Evolutionary conservation across 2,888 invertebrate genomes (phyloP).

Genomic region (Aleiodes testaceus): DNA sequence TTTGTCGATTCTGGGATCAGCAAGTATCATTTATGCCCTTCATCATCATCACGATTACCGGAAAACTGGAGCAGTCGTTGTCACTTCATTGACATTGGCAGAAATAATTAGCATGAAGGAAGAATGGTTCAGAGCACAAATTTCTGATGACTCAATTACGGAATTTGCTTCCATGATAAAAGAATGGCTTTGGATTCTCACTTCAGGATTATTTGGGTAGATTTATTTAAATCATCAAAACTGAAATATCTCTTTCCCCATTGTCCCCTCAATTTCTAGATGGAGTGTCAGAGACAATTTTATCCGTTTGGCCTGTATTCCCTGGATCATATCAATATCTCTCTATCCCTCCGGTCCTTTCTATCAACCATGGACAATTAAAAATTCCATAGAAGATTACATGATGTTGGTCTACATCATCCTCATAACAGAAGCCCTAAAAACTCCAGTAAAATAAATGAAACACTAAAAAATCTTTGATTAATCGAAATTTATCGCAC

Average conservation of each 20-base stretch:
- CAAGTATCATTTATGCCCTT: constrained; percentile 53
- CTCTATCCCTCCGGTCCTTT: constrained; percentile 55
- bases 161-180: background rate
- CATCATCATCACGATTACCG: constrained; percentile 51
- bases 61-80: constrained; percentile 49
- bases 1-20: constrained; percentile 48
- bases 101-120: constrained; percentile 46
- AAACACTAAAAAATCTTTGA: background rate
- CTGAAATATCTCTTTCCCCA: no score
- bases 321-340: constrained; percentile 54
- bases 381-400: constrained; percentile 59
- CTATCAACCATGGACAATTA: constrained; percentile 56
- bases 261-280: constrained; percentile 40
- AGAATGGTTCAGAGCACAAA: background rate
- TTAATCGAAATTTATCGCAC: constrained; percentile 1
- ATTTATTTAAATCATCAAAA: background rate
- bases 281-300: constrained; percentile 53
- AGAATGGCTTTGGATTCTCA: constrained; percentile 52
- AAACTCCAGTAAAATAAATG: constrained; percentile 23
- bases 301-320: constrained; percentile 54
- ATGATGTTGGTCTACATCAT: constrained; percentile 58
- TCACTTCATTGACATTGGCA: constrained; percentile 42
- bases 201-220: constrained; percentile 56
- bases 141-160: background rate
- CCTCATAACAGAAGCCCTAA: constrained; percentile 59